phyloP scores from a whole-genome alignment of 1,140 invertebrate species.

The Heliconius nattereri region DNA sequence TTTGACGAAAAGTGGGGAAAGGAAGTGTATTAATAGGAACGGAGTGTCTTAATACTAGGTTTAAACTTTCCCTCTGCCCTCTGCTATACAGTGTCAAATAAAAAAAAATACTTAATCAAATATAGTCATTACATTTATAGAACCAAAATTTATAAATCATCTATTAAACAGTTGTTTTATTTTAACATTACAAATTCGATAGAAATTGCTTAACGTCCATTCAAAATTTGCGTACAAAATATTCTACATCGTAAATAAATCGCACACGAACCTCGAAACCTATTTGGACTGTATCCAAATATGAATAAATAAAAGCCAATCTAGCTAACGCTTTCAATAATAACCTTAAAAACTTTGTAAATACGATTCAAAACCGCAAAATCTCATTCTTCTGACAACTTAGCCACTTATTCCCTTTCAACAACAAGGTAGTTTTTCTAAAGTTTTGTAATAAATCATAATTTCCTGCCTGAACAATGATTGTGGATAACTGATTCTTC shows the following conservation, averaged over 20 bases:
- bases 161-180: too few species aligned
- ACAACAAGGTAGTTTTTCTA: slow-evolving; percentile 31
- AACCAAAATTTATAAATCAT: too few species aligned
- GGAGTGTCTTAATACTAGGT: too few species aligned
- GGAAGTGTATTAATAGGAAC: too few species aligned
- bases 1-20: too few species aligned
- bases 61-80: too few species aligned
- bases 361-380: slow-evolving; percentile 24
- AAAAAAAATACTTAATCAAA: too few species aligned
- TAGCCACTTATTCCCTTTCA: slow-evolving; percentile 30
- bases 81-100: too few species aligned
- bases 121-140: too few species aligned
- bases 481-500: slow-evolving; percentile 2
- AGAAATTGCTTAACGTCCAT: neutral
- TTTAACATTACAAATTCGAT: neutral
- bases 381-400: slow-evolving; percentile 28
- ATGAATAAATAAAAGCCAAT: slow-evolving; percentile 38
- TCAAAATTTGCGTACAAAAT: slow-evolving; percentile 30
- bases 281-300: slow-evolving; percentile 41
- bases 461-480: slow-evolving; percentile 22
- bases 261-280: slow-evolving; percentile 35
- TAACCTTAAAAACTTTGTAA: slow-evolving; percentile 11
- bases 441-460: slow-evolving; percentile 28
- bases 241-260: slow-evolving; percentile 38
- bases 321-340: slow-evolving; percentile 24